phyloP scores from a whole-genome alignment of 2,797 vertebrate species.

The Anisognathus igniventris region DNA sequence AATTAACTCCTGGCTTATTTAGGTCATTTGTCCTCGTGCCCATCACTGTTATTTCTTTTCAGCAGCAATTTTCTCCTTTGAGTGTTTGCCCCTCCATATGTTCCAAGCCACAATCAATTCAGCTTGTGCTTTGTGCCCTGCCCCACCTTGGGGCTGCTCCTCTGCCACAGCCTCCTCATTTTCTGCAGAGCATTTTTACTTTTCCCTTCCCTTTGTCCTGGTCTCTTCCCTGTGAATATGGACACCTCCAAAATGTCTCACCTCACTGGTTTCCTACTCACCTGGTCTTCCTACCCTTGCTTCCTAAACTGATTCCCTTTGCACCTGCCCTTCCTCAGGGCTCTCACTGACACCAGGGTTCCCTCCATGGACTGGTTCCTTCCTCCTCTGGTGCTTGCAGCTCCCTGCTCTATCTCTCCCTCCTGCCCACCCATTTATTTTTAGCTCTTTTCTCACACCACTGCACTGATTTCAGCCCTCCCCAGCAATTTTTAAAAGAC shows the following conservation, averaged over 20 bases:
- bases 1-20: neutral
- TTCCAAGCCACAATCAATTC: neutral
- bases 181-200: neutral
- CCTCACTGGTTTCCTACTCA: rapidly evolving
- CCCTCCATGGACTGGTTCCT: neutral
- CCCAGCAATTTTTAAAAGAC: neutral
- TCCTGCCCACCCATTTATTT: neutral
- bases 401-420: neutral
- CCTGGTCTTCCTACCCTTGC: neutral
- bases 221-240: neutral
- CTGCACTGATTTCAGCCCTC: neutral
- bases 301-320: neutral
- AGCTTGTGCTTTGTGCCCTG: rapidly evolving
- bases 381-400: neutral
- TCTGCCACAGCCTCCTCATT: neutral
- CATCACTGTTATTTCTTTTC: neutral
- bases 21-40: neutral
- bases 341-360: neutral
- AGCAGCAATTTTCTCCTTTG: neutral
- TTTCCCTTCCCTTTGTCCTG: neutral
- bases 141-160: neutral
- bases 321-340: neutral
- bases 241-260: neutral
- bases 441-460: neutral
- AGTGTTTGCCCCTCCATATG: neutral